A percentile compares a stretch with the other conserved stretches of the same genome.
Evolutionary conservation across 92 coral and sea anemone species (phyloP).

Genomic region (Epizoanthus stellaris): DNA sequence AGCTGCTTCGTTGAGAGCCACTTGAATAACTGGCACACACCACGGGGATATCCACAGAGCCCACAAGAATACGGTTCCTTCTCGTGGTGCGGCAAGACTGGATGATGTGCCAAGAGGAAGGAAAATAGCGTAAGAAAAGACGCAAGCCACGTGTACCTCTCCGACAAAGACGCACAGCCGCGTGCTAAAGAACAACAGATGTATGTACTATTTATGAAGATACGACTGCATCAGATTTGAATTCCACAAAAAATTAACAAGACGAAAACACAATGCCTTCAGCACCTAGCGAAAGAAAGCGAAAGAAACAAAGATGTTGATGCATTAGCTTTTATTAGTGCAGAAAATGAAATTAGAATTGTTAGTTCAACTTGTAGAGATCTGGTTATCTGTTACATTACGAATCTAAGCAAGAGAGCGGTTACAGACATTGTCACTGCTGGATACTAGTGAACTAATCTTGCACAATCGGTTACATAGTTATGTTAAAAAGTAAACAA

Average conservation of each 20-base stretch:
- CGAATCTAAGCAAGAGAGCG: no score
- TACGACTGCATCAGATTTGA: not conserved
- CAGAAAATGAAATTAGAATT: not conserved
- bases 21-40: slow-evolving; percentile 32
- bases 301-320: no score
- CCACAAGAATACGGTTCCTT: slow-evolving; percentile 43
- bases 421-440: no score
- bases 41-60: slow-evolving; percentile 35
- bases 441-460: no score
- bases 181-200: not conserved
- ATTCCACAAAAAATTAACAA: not conserved
- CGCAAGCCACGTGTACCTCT: not conserved
- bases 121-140: slow-evolving; percentile 22
- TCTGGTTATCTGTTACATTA: no score
- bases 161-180: not conserved
- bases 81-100: slow-evolving; percentile 37
- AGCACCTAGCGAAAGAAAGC: no score
- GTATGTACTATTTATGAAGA: not conserved
- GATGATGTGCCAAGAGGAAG: slow-evolving; percentile 39
- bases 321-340: not conserved
- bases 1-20: slow-evolving; percentile 30
- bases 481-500: no score
- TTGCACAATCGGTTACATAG: no score
- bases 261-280: not conserved
- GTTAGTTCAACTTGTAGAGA: not conserved